Conservation (phyloP, 2,113 vertebrate species). For the Desmodus rotundus region DNA sequence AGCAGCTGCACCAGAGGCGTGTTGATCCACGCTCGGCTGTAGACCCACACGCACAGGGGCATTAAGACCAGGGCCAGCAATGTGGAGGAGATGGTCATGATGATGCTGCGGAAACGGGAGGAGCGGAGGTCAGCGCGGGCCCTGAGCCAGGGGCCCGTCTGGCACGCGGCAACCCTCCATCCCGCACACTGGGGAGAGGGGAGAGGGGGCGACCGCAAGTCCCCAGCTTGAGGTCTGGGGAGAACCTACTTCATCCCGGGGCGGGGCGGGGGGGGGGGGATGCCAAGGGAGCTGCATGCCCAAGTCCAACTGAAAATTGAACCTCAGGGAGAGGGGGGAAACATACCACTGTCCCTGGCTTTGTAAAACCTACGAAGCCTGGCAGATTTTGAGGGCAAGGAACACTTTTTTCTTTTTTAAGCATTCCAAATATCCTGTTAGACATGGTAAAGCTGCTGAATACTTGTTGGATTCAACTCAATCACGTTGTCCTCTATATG, state of each 20-base stretch:
- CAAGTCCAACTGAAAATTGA: background rate
- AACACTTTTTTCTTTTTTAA: background rate
- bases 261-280: too few species aligned
- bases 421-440: background rate
- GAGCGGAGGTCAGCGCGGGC: background rate
- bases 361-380: background rate
- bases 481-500: background rate
- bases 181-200: background rate
- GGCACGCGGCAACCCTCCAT: background rate
- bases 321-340: background rate
- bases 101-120: conserved; percentile 83
- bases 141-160: background rate
- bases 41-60: conserved; percentile 97
- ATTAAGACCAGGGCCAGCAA: conserved; percentile 93
- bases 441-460: background rate
- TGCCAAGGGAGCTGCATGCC: background rate
- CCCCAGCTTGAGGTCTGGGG: background rate
- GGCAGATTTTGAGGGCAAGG: background rate
- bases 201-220: background rate
- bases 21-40: conserved; percentile 96
- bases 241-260: background rate
- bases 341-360: background rate
- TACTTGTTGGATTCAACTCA: conserved; percentile 28
- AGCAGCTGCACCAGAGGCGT: conserved; percentile 92
- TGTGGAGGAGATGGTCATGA: conserved; percentile 98